Conservation (phyloP, 2,113 vertebrate species). For the Isurus oxyrinchus region DNA sequence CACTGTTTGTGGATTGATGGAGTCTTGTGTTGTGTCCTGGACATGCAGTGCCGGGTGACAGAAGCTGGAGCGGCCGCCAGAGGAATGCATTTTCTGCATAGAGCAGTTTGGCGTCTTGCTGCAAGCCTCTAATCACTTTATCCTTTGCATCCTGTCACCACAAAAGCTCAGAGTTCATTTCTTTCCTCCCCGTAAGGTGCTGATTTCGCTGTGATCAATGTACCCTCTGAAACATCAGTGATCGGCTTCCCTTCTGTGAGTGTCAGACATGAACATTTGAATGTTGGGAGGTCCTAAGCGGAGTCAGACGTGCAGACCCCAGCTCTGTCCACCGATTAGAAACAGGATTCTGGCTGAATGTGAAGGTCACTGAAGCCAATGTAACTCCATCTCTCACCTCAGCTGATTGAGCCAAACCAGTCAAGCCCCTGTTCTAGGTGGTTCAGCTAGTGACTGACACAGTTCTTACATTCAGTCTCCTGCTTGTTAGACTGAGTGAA, state of each 20-base stretch:
- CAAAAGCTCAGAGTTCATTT: neutral
- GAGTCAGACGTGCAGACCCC: neutral
- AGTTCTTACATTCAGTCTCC: no score
- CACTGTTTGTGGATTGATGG: neutral
- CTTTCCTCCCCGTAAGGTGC: neutral
- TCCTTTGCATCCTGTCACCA: constrained; percentile 44
- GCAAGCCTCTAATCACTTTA: constrained; percentile 47
- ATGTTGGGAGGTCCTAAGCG: neutral
- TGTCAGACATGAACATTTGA: neutral
- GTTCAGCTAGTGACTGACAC: no score
- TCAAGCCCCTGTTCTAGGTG: no score
- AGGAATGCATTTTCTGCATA: constrained; percentile 55
- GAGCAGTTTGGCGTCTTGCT: constrained; percentile 51
- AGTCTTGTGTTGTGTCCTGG: neutral
- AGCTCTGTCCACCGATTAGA: neutral
- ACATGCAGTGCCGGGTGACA: neutral
- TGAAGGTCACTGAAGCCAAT: neutral
- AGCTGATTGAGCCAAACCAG: no score
- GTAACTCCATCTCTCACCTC: neutral
- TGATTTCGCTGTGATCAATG: neutral
- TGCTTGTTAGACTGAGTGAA: no score
- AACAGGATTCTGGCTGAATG: neutral
- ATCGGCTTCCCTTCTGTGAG: neutral
- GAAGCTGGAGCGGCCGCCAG: constrained; percentile 51
- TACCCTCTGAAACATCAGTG: neutral